phyloP scores from a whole-genome alignment of 2,797 vertebrate species.

The Luscinia megarhynchos region DNA sequence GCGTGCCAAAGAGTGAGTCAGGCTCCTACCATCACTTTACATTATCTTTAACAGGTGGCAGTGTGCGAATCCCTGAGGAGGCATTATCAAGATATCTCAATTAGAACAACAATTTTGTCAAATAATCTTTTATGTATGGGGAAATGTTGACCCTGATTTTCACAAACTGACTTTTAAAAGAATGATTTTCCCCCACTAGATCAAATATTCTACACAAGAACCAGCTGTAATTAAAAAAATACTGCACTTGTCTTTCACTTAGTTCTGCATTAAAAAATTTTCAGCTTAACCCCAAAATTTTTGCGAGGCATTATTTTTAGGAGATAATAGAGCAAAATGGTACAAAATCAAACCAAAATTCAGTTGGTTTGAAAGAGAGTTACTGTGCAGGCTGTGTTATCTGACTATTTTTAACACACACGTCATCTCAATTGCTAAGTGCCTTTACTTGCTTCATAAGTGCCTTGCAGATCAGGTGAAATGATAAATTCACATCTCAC shows the following conservation, averaged over 20 bases:
- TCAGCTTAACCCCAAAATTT: background rate
- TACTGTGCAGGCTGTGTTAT: background rate
- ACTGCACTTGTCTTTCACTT: background rate
- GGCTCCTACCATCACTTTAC: background rate
- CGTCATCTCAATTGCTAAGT: slow-evolving; percentile 10
- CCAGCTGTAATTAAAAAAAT: background rate
- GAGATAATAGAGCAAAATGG: background rate
- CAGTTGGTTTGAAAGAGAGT: background rate
- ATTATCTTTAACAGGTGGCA: background rate
- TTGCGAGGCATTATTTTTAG: background rate
- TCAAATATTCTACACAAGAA: background rate
- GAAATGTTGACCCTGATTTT: background rate
- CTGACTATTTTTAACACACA: slow-evolving; percentile 53
- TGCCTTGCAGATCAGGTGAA: slow-evolving; percentile 44
- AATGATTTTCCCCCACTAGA: background rate
- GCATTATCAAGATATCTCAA: background rate
- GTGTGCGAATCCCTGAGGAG: background rate
- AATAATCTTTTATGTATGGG: background rate
- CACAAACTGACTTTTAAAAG: background rate
- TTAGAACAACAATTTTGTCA: background rate
- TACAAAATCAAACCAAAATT: background rate
- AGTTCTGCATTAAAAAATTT: background rate
- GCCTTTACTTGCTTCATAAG: slow-evolving; percentile 41
- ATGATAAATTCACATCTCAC: slow-evolving; percentile 29
- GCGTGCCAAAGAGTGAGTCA: background rate